Evolutionary conservation across 1,140 invertebrate species (phyloP), one percentile per base, ranked within the genome.

Genomic region (Holotrichia oblita): DNA sequence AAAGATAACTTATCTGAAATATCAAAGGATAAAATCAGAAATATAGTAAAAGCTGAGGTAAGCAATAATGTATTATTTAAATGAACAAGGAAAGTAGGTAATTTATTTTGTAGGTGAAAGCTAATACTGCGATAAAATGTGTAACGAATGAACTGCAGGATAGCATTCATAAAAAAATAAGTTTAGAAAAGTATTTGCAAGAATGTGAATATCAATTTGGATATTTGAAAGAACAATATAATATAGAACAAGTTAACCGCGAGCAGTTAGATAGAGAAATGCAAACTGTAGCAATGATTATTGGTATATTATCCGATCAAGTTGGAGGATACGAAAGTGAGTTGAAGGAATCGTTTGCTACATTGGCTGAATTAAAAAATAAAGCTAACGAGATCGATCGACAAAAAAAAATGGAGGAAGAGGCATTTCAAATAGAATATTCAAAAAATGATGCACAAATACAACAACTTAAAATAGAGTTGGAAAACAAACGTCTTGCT

Each of bases 41-140:
- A 8, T 59, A 59, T 20, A n/a, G 17, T 59, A 59, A 59, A 59
- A 59, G 6, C 55, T 59, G 12, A 59, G 55, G 55, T 59, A 59
- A 41, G 10, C n/a, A 41, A 10, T 41, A 4, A 6, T 41, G 6
- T n/a, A 59, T 59, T 14, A 7, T 59, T 20, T 14, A 41, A 41
- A 41, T n/a, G n/a, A n/a, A 41, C 10, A 41, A 4, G 40, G 40
- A 41, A 41, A 41, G 10, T 41, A 59, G 55, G 14, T 6, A 6
- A 20, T 59, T 59, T n/a, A 59, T 59, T 59, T 59, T n/a, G 12
- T 24, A 64, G 61, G 10, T 64, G 0, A 64, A 64, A 22, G 61
- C 61, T 17, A 20, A 22, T 22, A 64, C 22, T 1, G 24, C 20
- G 9, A 22, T 64, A 4, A 20, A 64, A 27, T 64, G 61, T 64